Conservation (phyloP, 2,888 invertebrate species). For the Amphimallon solstitiale region DNA sequence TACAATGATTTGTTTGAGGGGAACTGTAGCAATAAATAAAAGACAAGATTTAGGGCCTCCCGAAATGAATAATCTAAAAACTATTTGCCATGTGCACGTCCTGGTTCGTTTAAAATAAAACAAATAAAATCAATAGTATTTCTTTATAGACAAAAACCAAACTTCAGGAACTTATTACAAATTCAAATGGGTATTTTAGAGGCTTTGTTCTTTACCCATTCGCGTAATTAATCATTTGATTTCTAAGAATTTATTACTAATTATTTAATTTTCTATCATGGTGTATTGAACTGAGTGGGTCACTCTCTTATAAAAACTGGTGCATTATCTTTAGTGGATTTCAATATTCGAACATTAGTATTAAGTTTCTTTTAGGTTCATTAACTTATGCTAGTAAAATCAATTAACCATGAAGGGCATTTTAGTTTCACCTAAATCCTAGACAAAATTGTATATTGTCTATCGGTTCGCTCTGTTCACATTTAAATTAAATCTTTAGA, state of each 20-base stretch:
- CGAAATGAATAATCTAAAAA: too few relatives aligned
- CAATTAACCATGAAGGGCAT: conserved; percentile 42
- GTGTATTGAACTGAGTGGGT: conserved; percentile 17
- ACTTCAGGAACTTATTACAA: too few relatives aligned
- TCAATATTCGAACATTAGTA: conserved; percentile 36
- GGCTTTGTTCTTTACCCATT: neutral
- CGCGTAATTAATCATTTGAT: conserved; percentile 14
- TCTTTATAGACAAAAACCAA: too few relatives aligned
- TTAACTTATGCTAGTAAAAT: conserved; percentile 37
- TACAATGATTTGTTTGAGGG: too few relatives aligned
- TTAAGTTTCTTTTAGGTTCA: conserved; percentile 35
- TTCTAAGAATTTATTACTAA: conserved; percentile 23
- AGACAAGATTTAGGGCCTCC: too few relatives aligned
- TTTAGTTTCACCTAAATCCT: conserved; percentile 38
- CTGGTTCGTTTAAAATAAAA: too few relatives aligned
- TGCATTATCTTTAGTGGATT: conserved; percentile 24
- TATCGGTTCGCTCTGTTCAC: neutral
- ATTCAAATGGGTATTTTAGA: neutral
- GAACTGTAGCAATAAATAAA: too few relatives aligned
- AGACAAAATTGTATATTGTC: conserved; percentile 13
- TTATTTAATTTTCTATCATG: conserved; percentile 1
- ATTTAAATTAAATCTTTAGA: neutral
- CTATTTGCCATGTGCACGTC: too few relatives aligned
- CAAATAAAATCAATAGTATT: too few relatives aligned
- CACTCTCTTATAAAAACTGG: conserved; percentile 14